Evolutionary conservation across 2,113 vertebrate genomes (phyloP).

Genomic region (Candoia aspera): DNA sequence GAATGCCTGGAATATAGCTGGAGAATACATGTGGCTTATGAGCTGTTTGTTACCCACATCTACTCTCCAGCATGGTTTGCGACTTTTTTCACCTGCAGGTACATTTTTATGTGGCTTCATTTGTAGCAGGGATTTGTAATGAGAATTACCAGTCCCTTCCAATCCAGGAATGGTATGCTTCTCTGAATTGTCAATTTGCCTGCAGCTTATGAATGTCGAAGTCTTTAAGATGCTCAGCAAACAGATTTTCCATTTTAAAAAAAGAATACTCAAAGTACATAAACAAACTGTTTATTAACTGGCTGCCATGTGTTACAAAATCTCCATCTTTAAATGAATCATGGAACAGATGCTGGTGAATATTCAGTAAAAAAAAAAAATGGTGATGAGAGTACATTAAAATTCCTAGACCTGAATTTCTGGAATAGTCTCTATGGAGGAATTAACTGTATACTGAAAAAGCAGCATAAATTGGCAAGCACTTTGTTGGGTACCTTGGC

Average conservation of each 20-base stretch:
- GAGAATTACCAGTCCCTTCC: background rate
- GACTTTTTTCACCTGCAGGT: background rate
- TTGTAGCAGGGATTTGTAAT: background rate
- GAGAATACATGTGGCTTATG: background rate
- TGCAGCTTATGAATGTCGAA: constrained; percentile 37
- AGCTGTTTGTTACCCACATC: background rate
- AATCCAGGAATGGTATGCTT: background rate
- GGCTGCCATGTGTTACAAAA: constrained; percentile 65
- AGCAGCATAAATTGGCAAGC: constrained; percentile 61
- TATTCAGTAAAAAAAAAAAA: constrained; percentile 64
- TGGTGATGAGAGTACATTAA: constrained; percentile 60
- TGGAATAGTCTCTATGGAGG: constrained; percentile 59
- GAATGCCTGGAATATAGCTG: background rate
- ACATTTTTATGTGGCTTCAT: background rate
- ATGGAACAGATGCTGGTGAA: constrained; percentile 71
- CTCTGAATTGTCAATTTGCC: background rate
- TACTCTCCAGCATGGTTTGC: background rate
- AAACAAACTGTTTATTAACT: constrained; percentile 69
- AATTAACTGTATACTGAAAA: constrained; percentile 58
- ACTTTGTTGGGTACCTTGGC: constrained; percentile 51
- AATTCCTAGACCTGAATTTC: constrained; percentile 63
- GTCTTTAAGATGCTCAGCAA: constrained; percentile 41
- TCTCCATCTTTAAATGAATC: constrained; percentile 64
- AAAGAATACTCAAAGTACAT: constrained; percentile 52
- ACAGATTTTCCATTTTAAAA: constrained; percentile 42